phyloP scores from a whole-genome alignment of 2,797 vertebrate species.

The Macropodus opercularis region DNA sequence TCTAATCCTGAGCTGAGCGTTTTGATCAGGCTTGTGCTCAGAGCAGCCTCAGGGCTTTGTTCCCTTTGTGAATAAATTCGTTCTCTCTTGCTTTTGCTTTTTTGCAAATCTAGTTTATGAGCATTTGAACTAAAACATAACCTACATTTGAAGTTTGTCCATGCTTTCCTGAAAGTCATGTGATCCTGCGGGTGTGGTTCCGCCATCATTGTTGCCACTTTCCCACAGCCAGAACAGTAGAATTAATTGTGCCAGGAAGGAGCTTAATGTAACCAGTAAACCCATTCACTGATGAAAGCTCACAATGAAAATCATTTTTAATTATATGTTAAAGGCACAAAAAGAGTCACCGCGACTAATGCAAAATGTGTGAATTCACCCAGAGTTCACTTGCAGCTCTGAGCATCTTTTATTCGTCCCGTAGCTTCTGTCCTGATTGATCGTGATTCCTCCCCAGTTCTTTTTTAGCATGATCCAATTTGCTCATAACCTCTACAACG shows the following conservation, averaged over 20 bases:
- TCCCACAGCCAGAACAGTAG: not conserved
- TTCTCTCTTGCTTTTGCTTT: not conserved
- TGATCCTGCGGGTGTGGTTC: constrained; percentile 8
- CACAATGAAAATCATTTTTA: too few species aligned
- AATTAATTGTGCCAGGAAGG: not conserved
- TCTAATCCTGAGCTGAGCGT: constrained; percentile 1
- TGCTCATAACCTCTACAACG: too few species aligned
- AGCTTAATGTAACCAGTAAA: not conserved
- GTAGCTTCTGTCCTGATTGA: too few species aligned
- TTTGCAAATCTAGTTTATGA: not conserved
- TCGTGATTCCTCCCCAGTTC: too few species aligned
- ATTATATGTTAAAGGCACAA: too few species aligned
- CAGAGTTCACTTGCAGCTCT: too few species aligned
- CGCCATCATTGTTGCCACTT: not conserved
- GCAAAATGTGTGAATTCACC: too few species aligned
- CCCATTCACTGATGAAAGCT: not conserved
- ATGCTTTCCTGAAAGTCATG: constrained; percentile 43
- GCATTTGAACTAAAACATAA: not conserved
- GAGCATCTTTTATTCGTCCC: too few species aligned
- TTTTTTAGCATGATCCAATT: too few species aligned
- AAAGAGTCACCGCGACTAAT: too few species aligned
- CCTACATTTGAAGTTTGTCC: not conserved
- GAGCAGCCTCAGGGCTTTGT: not conserved
- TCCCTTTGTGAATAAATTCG: not conserved
- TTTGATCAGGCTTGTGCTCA: not conserved